These are phyloP conservation scores for Semicossyphus pulcher DNA, from an alignment of 2,113 vertebrate species.

Conservation along the genomic window DNA sequence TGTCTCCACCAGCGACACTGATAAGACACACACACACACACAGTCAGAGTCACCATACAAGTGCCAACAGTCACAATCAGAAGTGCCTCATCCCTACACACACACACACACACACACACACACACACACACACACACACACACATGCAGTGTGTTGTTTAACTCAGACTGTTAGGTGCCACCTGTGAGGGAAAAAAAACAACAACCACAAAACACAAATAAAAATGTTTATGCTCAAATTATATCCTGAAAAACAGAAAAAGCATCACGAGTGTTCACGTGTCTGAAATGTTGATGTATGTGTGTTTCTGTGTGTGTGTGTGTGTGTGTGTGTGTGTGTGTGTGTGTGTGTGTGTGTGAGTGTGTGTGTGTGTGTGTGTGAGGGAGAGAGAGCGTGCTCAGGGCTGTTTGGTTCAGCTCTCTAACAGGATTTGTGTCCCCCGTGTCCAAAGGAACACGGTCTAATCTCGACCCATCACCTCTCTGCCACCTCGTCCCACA, in stretches of 20 bases:
- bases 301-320: not conserved
- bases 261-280: not conserved
- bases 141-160: conserved; percentile 15
- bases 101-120: conserved; percentile 20
- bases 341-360: not conserved
- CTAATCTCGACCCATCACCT: conserved; percentile 61
- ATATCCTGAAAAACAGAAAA: not conserved
- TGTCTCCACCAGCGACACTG: conserved; percentile 73
- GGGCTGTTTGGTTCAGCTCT: conserved; percentile 64
- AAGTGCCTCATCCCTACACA: too few species aligned
- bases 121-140: conserved; percentile 10
- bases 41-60: conserved; percentile 37
- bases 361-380: conserved; percentile 17
- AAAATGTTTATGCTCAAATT: not conserved
- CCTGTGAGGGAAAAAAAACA: conserved; percentile 29
- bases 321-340: conserved; percentile 4
- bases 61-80: conserved; percentile 54
- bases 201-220: not conserved
- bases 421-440: conserved; percentile 68
- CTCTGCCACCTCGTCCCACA: conserved; percentile 9
- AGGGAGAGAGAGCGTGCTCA: not conserved
- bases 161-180: conserved; percentile 42
- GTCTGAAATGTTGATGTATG: not conserved
- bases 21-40: conserved; percentile 62
- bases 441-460: conserved; percentile 66